A percentile compares a stretch with the other conserved stretches of the same genome.
phyloP scores from a whole-genome alignment of 2,797 vertebrate genomes.

The Lagodon rhomboides region DNA sequence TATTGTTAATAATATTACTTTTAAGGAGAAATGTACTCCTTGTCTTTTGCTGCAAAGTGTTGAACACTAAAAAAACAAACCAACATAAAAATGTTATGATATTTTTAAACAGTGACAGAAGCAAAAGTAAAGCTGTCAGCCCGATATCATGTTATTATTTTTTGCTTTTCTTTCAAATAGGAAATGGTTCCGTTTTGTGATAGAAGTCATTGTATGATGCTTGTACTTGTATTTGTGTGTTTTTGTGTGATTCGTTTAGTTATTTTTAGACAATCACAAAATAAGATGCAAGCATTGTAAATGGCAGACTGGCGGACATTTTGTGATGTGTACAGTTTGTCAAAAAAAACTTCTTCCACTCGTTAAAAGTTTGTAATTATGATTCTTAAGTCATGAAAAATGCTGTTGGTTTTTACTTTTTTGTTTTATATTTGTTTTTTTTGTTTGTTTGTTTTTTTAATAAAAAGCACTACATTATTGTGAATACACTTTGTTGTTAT shows the following conservation, averaged over 20 bases:
- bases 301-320: slow-evolving; percentile 89
- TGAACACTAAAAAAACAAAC: slow-evolving; percentile 92
- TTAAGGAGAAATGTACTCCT: slow-evolving; percentile 83
- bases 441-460: slow-evolving; percentile 87
- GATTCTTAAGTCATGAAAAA: slow-evolving; percentile 89
- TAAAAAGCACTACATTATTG: slow-evolving; percentile 92
- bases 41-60: slow-evolving; percentile 91
- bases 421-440: slow-evolving; percentile 88
- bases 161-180: slow-evolving; percentile 78
- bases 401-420: slow-evolving; percentile 90
- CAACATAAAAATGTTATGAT: slow-evolving; percentile 89
- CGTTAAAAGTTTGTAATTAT: slow-evolving; percentile 91
- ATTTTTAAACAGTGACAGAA: slow-evolving; percentile 86
- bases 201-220: slow-evolving; percentile 89
- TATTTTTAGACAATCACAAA: slow-evolving; percentile 92
- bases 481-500: slow-evolving; percentile 77
- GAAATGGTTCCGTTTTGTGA: slow-evolving; percentile 87
- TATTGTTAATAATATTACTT: slow-evolving; percentile 88
- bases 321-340: slow-evolving; percentile 92
- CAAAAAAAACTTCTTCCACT: slow-evolving; percentile 87
- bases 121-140: slow-evolving; percentile 80
- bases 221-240: slow-evolving; percentile 90
- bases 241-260: slow-evolving; percentile 90
- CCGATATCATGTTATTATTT: slow-evolving; percentile 84
- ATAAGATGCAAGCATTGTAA: slow-evolving; percentile 91